Base-by-base conservation (phyloP, 1,140 invertebrate species). In the Whitmania pigra region DNA sequence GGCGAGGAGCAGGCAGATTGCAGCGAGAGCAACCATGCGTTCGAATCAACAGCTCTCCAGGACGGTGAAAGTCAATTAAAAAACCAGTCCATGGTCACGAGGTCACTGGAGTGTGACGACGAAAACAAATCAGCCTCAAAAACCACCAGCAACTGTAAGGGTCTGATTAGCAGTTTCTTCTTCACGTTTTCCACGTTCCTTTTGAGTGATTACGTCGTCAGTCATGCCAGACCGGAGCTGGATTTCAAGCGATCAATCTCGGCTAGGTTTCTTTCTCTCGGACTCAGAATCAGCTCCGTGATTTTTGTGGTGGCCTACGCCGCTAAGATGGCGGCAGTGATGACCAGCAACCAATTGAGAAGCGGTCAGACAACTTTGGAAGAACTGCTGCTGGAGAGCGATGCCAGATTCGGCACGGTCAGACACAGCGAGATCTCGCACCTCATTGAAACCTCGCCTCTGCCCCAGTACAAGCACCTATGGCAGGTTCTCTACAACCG, bases 401-500 rank as follows among this genome's bases (percentile, higher is more conserved):
- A 63, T 25, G 57, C 22, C 22, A 63, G 57, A 63, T 63, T 63
- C 29, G 57, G 57, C 22, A 63, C 57, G 29, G 57, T 63, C 22
- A 63, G 57, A 18, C 22, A 63, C 57, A 63, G 57, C 29, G 57
- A 63, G 29, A 31, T 63, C 22, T 22, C 22, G 11, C 22, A 25
- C 22, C 22, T 63, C 22, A 22, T 63, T 17, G 22, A 63, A 63
- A 63, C 22, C 22, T 63, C 57, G 29, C 57, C 57, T 2, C 22
- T 25, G 22, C 57, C 57, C 11, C 22, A 25, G 22, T 63, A 63
- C 29, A 63, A 63, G 20, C 57, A 63, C 57, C 29, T 63, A 1
- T 63, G 57, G 57, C 57, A 63, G 57, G 57, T 63, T 63, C 22
- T 25, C 15, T 63, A 22, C 22, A 63, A 63, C 57, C 22, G 57